These are phyloP conservation scores for Phalera bucephala DNA, from an alignment of 2,888 invertebrate species.

Conservation along the genomic window DNA sequence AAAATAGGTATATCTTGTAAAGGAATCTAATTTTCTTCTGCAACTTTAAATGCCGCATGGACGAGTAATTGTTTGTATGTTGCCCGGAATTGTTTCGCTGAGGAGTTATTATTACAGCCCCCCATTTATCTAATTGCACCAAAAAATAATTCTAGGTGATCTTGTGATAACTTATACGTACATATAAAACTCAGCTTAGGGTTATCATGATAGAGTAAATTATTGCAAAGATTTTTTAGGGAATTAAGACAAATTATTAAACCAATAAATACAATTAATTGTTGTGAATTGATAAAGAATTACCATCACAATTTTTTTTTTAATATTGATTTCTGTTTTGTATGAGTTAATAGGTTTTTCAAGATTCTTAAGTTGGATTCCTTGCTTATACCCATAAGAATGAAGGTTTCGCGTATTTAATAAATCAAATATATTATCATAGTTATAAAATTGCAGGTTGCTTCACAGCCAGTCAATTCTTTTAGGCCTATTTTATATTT, in stretches of 20 bases:
- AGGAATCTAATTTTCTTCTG: neutral
- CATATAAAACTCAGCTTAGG: neutral
- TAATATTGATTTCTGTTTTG: no score
- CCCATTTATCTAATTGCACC: neutral
- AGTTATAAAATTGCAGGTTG: neutral
- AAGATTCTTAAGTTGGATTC: neutral
- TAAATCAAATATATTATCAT: neutral
- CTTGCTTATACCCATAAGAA: neutral
- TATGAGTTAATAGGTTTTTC: neutral
- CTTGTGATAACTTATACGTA: constrained; percentile 1
- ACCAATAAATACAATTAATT: neutral
- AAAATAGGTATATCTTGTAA: neutral
- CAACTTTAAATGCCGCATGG: neutral
- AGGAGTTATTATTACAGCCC: constrained; percentile 4
- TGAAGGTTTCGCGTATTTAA: neutral
- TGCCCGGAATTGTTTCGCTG: constrained; percentile 1
- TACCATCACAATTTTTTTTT: no score
- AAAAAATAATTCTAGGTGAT: constrained; percentile 3
- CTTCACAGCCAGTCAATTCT: no score
- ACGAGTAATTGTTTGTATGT: constrained; percentile 4
- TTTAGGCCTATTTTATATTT: no score
- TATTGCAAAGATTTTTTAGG: neutral
- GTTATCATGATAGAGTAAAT: neutral
- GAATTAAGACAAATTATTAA: constrained; percentile 1
- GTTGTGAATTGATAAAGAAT: neutral